Conservation (phyloP, 2,888 invertebrate species). For the Sicus ferrugineus region DNA sequence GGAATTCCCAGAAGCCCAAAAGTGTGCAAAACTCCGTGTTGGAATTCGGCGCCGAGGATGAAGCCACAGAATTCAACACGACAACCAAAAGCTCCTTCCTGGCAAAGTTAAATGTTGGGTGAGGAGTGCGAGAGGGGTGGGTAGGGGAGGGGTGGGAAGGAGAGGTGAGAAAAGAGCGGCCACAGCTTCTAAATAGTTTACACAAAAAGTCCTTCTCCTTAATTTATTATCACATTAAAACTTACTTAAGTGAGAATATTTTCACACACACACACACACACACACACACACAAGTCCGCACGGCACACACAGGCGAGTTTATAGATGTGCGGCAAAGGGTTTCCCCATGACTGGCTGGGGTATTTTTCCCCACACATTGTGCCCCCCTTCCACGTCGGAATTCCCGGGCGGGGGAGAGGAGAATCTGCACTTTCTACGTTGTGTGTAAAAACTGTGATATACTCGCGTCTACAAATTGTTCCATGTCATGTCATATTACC, state of each 20-base stretch:
- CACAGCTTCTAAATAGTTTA: conserved; percentile 54
- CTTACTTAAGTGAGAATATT: conserved; percentile 29
- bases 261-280: no score
- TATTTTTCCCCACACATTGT: no score
- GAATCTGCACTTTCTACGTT: no score
- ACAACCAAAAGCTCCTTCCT: not conserved
- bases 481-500: no score
- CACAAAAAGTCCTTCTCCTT: conserved; percentile 32
- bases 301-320: no score
- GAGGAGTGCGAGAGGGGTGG: not conserved
- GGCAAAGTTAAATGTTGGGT: not conserved
- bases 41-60: not conserved
- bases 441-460: no score
- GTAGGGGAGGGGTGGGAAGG: not conserved
- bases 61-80: conserved; percentile 17
- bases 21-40: conserved; percentile 8
- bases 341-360: no score
- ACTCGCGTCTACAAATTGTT: no score
- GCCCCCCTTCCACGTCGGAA: no score
- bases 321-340: no score
- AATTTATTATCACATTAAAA: conserved; percentile 58
- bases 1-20: conserved; percentile 23
- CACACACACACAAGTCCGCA: no score
- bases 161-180: not conserved
- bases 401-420: no score